phyloP scores from a whole-genome alignment of 1,140 invertebrate genomes.

The Anadara kagoshimensis region DNA sequence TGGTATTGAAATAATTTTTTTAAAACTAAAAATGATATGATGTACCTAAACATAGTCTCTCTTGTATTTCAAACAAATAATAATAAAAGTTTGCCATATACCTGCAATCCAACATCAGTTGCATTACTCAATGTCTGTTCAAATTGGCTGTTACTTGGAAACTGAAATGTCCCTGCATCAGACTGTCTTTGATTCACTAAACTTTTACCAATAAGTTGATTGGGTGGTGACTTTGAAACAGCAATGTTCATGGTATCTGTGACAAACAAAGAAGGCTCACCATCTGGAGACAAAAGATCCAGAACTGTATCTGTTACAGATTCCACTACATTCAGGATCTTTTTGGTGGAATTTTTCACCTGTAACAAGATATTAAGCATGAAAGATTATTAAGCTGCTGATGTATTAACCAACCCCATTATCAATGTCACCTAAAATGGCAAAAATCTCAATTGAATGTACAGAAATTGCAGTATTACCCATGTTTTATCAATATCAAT shows the following conservation, averaged over 20 bases:
- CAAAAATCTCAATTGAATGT: too few species aligned
- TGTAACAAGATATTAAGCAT: background rate
- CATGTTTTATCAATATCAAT: too few species aligned
- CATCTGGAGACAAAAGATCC: background rate
- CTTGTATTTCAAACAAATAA: too few species aligned
- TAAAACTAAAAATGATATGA: too few species aligned
- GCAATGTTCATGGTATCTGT: slow-evolving; percentile 18
- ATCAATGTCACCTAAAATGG: too few species aligned
- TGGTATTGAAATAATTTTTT: too few species aligned
- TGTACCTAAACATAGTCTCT: too few species aligned
- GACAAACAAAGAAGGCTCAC: slow-evolving; percentile 8
- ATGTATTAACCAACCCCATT: too few species aligned
- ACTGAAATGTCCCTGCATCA: background rate
- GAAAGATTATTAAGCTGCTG: too few species aligned
- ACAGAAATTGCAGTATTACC: too few species aligned
- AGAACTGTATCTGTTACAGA: slow-evolving; percentile 12
- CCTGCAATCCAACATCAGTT: slow-evolving; percentile 12
- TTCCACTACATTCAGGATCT: slow-evolving; percentile 9
- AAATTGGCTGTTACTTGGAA: slow-evolving; percentile 13
- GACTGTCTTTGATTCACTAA: background rate
- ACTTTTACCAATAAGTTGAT: background rate
- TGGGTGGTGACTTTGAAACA: slow-evolving; percentile 1
- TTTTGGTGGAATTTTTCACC: slow-evolving; percentile 7
- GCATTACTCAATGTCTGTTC: background rate
- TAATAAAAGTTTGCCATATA: background rate